Percentiles rank a stretch among this genome's conserved stretches.
These are phyloP conservation scores for Ylistrum balloti DNA, from an alignment of 1,140 invertebrate genomes.

Conservation along the genomic window DNA sequence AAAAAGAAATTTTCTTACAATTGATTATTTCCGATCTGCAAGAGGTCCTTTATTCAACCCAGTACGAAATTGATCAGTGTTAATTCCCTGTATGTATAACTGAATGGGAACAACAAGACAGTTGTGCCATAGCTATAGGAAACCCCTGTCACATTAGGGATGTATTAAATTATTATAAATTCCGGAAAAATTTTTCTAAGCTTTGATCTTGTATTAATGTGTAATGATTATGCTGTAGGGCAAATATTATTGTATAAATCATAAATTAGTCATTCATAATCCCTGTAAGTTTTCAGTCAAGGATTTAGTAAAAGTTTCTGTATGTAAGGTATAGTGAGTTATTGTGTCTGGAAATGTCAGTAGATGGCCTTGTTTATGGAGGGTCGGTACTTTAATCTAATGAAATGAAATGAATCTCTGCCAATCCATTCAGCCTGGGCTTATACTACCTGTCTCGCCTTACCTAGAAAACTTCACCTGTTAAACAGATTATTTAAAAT, in stretches of 20 bases:
- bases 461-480: not conserved
- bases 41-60: slow-evolving; percentile 12
- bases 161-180: not conserved
- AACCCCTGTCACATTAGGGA: not conserved
- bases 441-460: not conserved
- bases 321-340: not conserved
- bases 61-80: not conserved
- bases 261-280: slow-evolving; percentile 36
- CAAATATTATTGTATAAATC: slow-evolving; percentile 21
- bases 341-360: not conserved
- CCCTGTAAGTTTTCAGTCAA: not conserved
- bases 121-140: not conserved
- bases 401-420: slow-evolving; percentile 16
- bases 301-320: not conserved
- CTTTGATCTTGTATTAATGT: slow-evolving; percentile 28
- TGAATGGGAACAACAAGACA: not conserved
- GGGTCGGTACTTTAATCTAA: not conserved
- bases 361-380: slow-evolving; percentile 29
- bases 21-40: slow-evolving; percentile 33
- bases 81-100: not conserved
- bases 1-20: not conserved
- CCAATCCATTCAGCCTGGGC: not conserved
- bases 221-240: slow-evolving; percentile 8
- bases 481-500: not conserved
- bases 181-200: not conserved